These are phyloP conservation scores for Pocillopora meandrina DNA, from an alignment of 92 coral and sea anemone genomes.

Conservation along the genomic window DNA sequence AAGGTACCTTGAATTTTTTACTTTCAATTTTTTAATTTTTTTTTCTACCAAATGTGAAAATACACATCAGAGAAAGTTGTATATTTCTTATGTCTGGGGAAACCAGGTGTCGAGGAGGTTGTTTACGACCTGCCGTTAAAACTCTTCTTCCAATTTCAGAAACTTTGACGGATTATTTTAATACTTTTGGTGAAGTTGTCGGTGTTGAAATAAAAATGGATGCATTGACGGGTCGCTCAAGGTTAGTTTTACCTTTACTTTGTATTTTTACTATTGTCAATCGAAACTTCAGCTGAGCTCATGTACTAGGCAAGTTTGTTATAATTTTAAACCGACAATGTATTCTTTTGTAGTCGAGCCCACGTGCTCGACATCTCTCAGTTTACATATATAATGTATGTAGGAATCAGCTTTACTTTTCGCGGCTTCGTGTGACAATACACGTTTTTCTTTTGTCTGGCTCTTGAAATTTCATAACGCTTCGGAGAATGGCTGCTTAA, in stretches of 20 bases:
- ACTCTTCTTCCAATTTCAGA: constrained; percentile 60
- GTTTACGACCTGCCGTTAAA: constrained; percentile 1
- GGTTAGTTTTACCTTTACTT: constrained; percentile 52
- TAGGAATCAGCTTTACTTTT: constrained; percentile 19
- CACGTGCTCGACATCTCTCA: constrained; percentile 54
- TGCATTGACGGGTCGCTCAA: constrained; percentile 86
- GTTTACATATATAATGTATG: constrained; percentile 82
- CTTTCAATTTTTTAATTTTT: constrained; percentile 7
- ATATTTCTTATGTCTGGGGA: constrained; percentile 6
- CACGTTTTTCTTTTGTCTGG: constrained; percentile 37
- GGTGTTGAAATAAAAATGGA: constrained; percentile 95
- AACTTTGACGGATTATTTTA: constrained; percentile 82
- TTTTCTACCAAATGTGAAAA: constrained; percentile 1
- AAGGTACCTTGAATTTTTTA: constrained; percentile 69
- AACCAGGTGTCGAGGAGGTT: constrained; percentile 31
- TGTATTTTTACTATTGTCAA: too few relatives aligned
- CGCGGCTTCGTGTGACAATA: constrained; percentile 20
- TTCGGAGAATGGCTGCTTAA: constrained; percentile 1
- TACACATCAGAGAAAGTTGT: neutral
- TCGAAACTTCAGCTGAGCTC: constrained; percentile 54
- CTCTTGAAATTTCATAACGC: constrained; percentile 12
- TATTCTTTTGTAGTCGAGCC: constrained; percentile 58
- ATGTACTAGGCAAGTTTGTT: constrained; percentile 61
- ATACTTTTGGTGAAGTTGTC: constrained; percentile 87
- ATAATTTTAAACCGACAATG: constrained; percentile 43